phyloP scores from a whole-genome alignment of 2,888 invertebrate species.

The Mythimna vitellina region DNA sequence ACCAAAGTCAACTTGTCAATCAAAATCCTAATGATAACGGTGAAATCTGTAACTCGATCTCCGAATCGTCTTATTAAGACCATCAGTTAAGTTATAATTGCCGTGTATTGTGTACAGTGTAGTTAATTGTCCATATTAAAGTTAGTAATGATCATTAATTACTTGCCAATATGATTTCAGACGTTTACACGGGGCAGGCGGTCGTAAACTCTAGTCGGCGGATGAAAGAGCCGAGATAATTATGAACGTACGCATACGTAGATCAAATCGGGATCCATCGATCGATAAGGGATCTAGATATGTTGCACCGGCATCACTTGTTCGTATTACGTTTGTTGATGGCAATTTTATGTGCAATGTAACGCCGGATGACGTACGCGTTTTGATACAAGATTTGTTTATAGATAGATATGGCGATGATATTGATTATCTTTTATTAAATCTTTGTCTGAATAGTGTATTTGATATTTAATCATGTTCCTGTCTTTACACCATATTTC shows the following conservation, averaged over 20 bases:
- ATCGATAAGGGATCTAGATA: conserved; percentile 88
- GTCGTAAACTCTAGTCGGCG: conserved; percentile 86
- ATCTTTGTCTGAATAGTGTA: conserved; percentile 49
- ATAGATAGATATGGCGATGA: conserved; percentile 40
- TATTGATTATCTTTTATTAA: conserved; percentile 45
- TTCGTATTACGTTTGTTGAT: conserved; percentile 77
- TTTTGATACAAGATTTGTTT: conserved; percentile 65
- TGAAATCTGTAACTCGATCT: conserved; percentile 66
- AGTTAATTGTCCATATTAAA: conserved; percentile 83
- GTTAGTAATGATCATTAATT: conserved; percentile 85
- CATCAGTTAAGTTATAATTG: conserved; percentile 71
- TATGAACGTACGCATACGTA: conserved; percentile 88
- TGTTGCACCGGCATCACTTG: conserved; percentile 77
- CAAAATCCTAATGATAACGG: conserved; percentile 63
- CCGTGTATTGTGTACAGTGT: conserved; percentile 73
- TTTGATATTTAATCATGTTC: conserved; percentile 24
- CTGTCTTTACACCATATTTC: conserved; percentile 6
- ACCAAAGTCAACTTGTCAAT: conserved; percentile 59
- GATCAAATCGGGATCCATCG: conserved; percentile 88
- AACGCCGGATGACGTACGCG: conserved; percentile 63
- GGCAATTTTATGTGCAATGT: conserved; percentile 75
- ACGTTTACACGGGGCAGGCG: conserved; percentile 85
- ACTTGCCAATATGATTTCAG: conserved; percentile 86
- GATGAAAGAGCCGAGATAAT: conserved; percentile 89
- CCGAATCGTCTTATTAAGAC: conserved; percentile 67